phyloP scores from a whole-genome alignment of 2,888 invertebrate species.

The Elgonia sp. region DNA sequence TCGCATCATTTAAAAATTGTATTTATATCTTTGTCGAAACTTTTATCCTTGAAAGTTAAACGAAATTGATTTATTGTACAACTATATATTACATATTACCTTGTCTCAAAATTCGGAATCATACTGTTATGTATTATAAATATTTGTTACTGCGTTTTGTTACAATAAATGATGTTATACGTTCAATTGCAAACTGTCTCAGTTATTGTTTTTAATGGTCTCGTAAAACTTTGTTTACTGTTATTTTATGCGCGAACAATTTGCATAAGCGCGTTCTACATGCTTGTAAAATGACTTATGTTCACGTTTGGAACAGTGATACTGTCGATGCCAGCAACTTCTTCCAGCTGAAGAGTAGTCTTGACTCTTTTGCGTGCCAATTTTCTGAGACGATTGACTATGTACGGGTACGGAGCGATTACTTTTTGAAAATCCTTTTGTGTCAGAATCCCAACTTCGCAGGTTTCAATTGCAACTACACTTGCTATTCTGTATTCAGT shows the following conservation, averaged over 20 bases:
- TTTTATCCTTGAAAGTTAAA: neutral
- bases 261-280: neutral
- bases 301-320: slow-evolving; percentile 75
- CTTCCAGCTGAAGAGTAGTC: slow-evolving; percentile 76
- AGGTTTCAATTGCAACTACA: slow-evolving; percentile 87
- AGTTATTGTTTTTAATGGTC: neutral
- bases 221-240: too few relatives aligned
- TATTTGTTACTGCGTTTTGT: slow-evolving; percentile 18
- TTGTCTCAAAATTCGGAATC: too few relatives aligned
- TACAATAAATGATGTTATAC: slow-evolving; percentile 19
- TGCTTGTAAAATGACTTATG: slow-evolving; percentile 77
- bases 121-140: neutral
- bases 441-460: slow-evolving; percentile 86
- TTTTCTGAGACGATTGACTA: slow-evolving; percentile 83
- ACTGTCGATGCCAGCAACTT: slow-evolving; percentile 43
- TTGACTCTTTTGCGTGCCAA: slow-evolving; percentile 81
- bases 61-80: too few relatives aligned
- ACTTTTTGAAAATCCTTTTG: slow-evolving; percentile 85
- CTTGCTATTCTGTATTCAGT: slow-evolving; percentile 85
- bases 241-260: too few relatives aligned
- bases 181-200: neutral
- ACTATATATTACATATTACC: too few relatives aligned
- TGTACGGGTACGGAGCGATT: slow-evolving; percentile 85
- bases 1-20: neutral
- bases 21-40: neutral